These are phyloP conservation scores for Lycocerus yunnanus DNA, from an alignment of 2,888 invertebrate species.

Conservation along the genomic window DNA sequence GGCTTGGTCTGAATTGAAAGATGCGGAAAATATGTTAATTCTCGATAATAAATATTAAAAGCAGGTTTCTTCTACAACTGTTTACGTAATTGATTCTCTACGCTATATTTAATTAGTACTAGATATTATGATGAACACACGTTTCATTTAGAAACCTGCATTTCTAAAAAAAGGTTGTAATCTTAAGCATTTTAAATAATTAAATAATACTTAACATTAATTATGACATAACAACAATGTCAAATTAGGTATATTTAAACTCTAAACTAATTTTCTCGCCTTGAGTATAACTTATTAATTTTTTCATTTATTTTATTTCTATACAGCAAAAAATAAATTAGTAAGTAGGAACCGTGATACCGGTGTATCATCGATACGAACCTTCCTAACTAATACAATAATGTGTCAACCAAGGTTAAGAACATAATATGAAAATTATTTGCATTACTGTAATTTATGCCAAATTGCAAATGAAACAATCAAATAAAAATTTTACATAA, in stretches of 20 bases:
- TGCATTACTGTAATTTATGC: too few species aligned
- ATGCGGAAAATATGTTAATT: constrained; percentile 2
- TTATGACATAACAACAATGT: background rate
- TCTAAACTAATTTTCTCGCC: background rate
- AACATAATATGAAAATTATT: too few species aligned
- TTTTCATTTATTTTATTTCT: background rate
- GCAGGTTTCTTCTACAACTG: background rate
- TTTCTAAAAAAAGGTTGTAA: background rate
- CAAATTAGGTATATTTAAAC: background rate
- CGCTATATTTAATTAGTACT: background rate
- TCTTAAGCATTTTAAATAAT: background rate
- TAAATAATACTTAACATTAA: background rate
- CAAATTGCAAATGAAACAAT: too few species aligned
- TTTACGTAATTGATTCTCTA: background rate
- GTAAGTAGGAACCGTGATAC: too few species aligned
- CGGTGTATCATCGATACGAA: too few species aligned
- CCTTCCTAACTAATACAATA: too few species aligned
- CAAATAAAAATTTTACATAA: too few species aligned
- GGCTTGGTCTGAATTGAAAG: background rate
- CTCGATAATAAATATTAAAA: background rate
- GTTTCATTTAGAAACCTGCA: background rate
- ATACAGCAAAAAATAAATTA: too few species aligned
- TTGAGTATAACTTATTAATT: background rate
- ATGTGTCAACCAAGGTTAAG: too few species aligned
- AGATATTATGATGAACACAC: background rate